Percentiles rank a stretch among this genome's conserved stretches.
These are phyloP conservation scores for Ophioninae sp. DNA, from an alignment of 2,888 invertebrate species.

Conservation along the genomic window DNA sequence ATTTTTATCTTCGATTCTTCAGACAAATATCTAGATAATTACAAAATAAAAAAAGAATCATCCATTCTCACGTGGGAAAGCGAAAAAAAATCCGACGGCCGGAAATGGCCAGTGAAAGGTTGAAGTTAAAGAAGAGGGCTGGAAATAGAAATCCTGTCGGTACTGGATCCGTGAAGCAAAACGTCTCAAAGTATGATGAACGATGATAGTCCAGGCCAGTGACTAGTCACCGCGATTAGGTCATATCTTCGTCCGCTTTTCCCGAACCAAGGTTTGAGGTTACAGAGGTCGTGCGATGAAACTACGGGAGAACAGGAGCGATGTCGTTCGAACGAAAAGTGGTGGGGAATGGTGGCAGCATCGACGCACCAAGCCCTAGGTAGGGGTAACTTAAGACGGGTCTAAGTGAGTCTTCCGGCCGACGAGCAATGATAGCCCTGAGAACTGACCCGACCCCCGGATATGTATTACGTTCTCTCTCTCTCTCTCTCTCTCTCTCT, in stretches of 20 bases:
- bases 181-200: slow-evolving; percentile 40
- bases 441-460: slow-evolving; percentile 80
- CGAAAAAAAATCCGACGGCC: slow-evolving; percentile 22
- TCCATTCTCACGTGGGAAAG: slow-evolving; percentile 31
- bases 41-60: too few species aligned
- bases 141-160: slow-evolving; percentile 26
- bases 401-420: slow-evolving; percentile 81
- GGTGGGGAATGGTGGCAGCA: slow-evolving; percentile 57
- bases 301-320: slow-evolving; percentile 33
- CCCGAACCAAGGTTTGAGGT: slow-evolving; percentile 34
- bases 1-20: too few species aligned
- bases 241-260: slow-evolving; percentile 16
- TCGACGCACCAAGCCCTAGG: slow-evolving; percentile 54
- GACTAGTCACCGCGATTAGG: slow-evolving; percentile 39
- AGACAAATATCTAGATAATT: too few species aligned
- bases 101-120: slow-evolving; percentile 44
- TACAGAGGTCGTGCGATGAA: slow-evolving; percentile 30
- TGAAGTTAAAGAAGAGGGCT: slow-evolving; percentile 30
- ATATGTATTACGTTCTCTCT: slow-evolving; percentile 78
- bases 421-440: slow-evolving; percentile 81
- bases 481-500: slow-evolving; percentile 12
- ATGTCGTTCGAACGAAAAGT: slow-evolving; percentile 41
- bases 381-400: slow-evolving; percentile 81
- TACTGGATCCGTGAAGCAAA: slow-evolving; percentile 26
- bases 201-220: slow-evolving; percentile 41